A percentile compares a stretch with the other conserved stretches of the same genome.
Evolutionary conservation across 1,140 invertebrate genomes (phyloP).

Genomic region (Helicoverpa armigera): DNA sequence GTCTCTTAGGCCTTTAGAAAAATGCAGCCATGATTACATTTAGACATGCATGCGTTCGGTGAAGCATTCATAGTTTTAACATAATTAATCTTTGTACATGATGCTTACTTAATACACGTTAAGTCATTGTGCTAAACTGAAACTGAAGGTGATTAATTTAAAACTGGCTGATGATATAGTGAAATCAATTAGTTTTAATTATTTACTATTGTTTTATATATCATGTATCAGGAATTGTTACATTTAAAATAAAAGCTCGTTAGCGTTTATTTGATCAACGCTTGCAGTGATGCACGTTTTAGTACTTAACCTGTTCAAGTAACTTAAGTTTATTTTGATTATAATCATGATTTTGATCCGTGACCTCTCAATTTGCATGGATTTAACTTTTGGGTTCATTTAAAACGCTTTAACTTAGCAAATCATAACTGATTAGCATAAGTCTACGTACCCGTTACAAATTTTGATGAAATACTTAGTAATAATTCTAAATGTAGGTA

Average conservation of each 20-base stretch:
- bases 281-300: conserved; percentile 11
- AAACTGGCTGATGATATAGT: conserved; percentile 1
- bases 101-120: not conserved
- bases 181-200: not conserved
- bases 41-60: too few species aligned
- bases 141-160: not conserved
- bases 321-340: not conserved
- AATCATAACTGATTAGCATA: not conserved
- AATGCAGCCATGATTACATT: too few species aligned
- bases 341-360: conserved; percentile 7
- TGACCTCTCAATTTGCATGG: conserved; percentile 15
- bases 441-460: not conserved
- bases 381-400: not conserved
- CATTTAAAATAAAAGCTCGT: not conserved
- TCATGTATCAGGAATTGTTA: not conserved
- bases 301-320: conserved; percentile 22
- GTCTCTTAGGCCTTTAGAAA: too few species aligned
- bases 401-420: not conserved
- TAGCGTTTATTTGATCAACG: conserved; percentile 2
- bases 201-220: not conserved
- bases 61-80: too few species aligned
- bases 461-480: too few species aligned
- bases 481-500: too few species aligned
- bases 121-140: conserved; percentile 11
- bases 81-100: not conserved